phyloP scores from a whole-genome alignment of 2,888 invertebrate genomes.

The Lasioglossum vierecki region DNA sequence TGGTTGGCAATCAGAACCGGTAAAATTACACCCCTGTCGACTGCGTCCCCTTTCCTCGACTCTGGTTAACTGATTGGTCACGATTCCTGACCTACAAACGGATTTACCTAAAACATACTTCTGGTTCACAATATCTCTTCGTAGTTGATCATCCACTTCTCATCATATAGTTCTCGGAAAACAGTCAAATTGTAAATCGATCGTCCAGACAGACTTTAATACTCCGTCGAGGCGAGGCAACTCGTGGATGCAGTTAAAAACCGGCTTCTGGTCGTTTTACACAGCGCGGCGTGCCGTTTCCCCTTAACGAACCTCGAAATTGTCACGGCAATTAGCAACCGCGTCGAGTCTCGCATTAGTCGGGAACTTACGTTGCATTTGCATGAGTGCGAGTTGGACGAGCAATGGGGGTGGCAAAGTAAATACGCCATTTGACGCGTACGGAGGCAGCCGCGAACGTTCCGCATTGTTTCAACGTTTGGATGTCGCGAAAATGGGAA shows the following conservation, averaged over 20 bases:
- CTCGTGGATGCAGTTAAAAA: conserved; percentile 2
- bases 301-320: conserved; percentile 45
- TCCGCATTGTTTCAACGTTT: not conserved
- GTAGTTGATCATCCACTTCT: not conserved
- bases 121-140: not conserved
- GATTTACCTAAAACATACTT: not conserved
- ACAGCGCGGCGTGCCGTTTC: not conserved
- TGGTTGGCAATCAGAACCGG: conserved; percentile 69
- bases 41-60: not conserved
- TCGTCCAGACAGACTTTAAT: not conserved
- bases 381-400: conserved; percentile 16
- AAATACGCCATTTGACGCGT: conserved; percentile 1
- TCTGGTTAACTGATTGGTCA: conserved; percentile 14
- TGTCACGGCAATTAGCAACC: conserved; percentile 45
- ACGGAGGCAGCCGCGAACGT: too few species aligned
- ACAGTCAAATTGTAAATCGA: not conserved
- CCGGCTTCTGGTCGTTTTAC: not conserved
- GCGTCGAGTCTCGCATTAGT: conserved; percentile 25
- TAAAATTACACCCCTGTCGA: conserved; percentile 71
- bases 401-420: not conserved
- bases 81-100: not conserved
- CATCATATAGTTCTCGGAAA: not conserved
- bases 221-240: not conserved
- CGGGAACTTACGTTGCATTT: conserved; percentile 18
- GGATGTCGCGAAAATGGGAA: not conserved